Percentiles rank a stretch among this genome's conserved stretches.
Conservation (phyloP, 2,797 vertebrate species). For the Enteromius afrohamiltoni region DNA sequence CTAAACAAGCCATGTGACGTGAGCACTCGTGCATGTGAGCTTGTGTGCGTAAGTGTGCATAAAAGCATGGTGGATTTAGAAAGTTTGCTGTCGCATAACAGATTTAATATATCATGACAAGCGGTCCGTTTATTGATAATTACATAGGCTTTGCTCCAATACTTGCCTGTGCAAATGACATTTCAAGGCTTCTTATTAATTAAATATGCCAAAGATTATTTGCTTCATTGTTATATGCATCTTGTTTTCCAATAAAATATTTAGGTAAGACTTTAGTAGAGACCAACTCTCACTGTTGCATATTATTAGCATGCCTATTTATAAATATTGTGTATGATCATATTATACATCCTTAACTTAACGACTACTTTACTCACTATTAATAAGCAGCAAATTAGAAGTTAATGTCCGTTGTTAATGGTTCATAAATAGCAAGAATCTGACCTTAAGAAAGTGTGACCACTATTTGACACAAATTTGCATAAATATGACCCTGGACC, state of each 20-base stretch:
- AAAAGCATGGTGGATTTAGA: neutral
- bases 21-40: neutral
- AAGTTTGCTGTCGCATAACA: neutral
- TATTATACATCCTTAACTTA: neutral
- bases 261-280: neutral
- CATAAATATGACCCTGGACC: no score
- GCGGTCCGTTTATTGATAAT: neutral
- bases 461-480: no score
- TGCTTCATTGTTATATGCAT: neutral
- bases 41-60: neutral
- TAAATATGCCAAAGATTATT: neutral
- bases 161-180: neutral
- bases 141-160: constrained; percentile 3
- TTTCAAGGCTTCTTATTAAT: neutral
- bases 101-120: constrained; percentile 14
- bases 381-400: neutral
- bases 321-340: neutral
- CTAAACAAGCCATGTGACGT: constrained; percentile 42
- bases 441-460: neutral
- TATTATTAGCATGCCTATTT: neutral
- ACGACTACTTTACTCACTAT: neutral
- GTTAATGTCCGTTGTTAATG: no score
- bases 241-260: neutral
- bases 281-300: neutral
- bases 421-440: no score